These are phyloP conservation scores for Melanotaenia pygmaea DNA, from an alignment of 2,797 vertebrate genomes.

Conservation along the genomic window DNA sequence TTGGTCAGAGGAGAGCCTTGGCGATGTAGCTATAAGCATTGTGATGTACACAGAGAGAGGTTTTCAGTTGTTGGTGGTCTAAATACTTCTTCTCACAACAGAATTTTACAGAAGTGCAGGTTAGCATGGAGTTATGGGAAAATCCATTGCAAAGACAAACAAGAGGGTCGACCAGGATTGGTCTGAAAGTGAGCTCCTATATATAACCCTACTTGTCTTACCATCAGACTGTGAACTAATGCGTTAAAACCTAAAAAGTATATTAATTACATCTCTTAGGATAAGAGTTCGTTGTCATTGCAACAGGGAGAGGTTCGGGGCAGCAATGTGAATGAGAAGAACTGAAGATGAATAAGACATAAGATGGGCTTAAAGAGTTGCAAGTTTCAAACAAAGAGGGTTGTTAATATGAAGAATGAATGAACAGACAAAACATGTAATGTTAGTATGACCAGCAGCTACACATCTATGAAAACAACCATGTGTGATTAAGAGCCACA, in stretches of 20 bases:
- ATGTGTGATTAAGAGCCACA: constrained; percentile 72
- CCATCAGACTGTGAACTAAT: constrained; percentile 48
- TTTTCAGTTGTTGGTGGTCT: constrained; percentile 83
- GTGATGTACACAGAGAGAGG: constrained; percentile 86
- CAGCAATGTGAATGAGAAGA: constrained; percentile 75
- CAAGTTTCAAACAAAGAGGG: constrained; percentile 77
- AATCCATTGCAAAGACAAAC: constrained; percentile 84
- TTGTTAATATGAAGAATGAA: constrained; percentile 80
- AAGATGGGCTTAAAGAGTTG: constrained; percentile 79
- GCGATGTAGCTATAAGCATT: constrained; percentile 83
- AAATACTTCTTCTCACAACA: constrained; percentile 80
- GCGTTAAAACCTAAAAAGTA: constrained; percentile 39
- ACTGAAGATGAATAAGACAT: constrained; percentile 73
- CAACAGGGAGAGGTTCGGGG: constrained; percentile 71
- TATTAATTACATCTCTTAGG: constrained; percentile 60
- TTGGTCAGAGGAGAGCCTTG: constrained; percentile 73
- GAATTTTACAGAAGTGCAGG: constrained; percentile 76
- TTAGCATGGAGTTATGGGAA: constrained; percentile 84
- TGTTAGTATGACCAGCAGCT: constrained; percentile 78
- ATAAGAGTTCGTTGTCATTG: constrained; percentile 78
- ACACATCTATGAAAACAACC: constrained; percentile 65
- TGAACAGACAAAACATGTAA: constrained; percentile 70
- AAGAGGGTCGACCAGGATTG: constrained; percentile 85
- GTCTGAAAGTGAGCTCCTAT: constrained; percentile 75
- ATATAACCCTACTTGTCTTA: constrained; percentile 50